phyloP scores from a whole-genome alignment of 2,888 invertebrate genomes.

The Ichneumoninae sp. region DNA sequence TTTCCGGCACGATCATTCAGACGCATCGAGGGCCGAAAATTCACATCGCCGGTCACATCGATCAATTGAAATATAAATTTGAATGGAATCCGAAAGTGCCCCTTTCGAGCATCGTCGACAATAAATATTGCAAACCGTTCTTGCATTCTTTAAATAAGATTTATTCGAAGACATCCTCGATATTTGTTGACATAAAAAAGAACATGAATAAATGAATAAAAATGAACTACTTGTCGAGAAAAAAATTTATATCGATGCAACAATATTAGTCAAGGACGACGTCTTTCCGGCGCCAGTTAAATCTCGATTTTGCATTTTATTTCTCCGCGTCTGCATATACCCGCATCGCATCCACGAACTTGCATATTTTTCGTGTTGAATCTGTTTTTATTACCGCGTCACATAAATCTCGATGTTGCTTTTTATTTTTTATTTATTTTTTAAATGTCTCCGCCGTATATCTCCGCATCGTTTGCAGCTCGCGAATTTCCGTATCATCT shows the following conservation, averaged over 20 bases:
- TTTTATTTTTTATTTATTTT: slow-evolving; percentile 5
- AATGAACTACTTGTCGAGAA: slow-evolving; percentile 16
- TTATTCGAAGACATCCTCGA: background rate
- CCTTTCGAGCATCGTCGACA: background rate
- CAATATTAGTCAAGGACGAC: slow-evolving; percentile 25
- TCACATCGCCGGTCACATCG: slow-evolving; percentile 7
- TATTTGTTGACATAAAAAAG: background rate
- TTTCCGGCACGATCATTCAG: slow-evolving; percentile 58
- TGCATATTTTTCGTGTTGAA: background rate
- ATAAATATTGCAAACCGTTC: slow-evolving; percentile 6
- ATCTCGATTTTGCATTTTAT: slow-evolving; percentile 23
- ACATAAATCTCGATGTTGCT: slow-evolving; percentile 7
- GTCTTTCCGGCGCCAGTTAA: background rate
- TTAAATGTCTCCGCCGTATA: background rate
- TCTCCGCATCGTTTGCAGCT: background rate
- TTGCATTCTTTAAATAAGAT: background rate
- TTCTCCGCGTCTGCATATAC: background rate
- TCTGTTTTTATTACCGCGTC: background rate
- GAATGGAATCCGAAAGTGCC: background rate
- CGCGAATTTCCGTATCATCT: background rate
- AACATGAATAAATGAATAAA: background rate
- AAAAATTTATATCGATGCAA: slow-evolving; percentile 5
- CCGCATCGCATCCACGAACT: background rate
- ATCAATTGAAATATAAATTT: slow-evolving; percentile 22
- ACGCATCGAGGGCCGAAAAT: slow-evolving; percentile 32